A percentile compares a stretch with the other conserved stretches of the same genome.
Evolutionary conservation across 2,797 vertebrate genomes (phyloP).

Genomic region (Holocentrus rufus): DNA sequence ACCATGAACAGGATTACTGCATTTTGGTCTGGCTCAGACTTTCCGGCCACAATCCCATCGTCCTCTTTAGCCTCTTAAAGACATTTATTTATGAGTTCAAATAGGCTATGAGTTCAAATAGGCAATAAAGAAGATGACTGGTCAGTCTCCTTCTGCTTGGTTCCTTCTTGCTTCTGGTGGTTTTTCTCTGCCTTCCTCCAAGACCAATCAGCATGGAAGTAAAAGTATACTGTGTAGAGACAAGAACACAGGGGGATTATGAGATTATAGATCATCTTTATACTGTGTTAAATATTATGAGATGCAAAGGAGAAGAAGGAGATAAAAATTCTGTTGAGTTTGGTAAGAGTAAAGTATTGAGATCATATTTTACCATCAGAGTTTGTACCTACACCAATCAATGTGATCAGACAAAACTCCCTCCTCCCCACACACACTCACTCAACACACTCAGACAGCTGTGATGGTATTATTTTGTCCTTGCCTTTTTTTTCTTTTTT

Average conservation of each 20-base stretch:
- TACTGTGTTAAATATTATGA: constrained; percentile 16
- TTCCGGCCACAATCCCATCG: constrained; percentile 39
- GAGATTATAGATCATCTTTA: constrained; percentile 34
- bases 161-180: background rate
- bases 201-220: constrained; percentile 32
- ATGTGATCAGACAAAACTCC: no score
- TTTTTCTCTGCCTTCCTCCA: constrained; percentile 13
- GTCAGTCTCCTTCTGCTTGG: constrained; percentile 16
- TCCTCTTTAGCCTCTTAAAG: constrained; percentile 42
- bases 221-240: constrained; percentile 24
- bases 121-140: constrained; percentile 13
- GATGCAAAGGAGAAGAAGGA: background rate
- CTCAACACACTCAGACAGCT: no score
- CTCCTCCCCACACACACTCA: no score
- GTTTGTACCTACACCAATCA: no score
- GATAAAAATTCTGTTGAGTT: background rate
- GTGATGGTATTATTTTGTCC: no score
- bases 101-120: background rate
- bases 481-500: no score
- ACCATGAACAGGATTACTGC: constrained; percentile 53
- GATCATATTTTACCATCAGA: no score
- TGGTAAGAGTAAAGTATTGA: background rate
- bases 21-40: constrained; percentile 31
- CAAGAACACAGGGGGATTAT: constrained; percentile 50
- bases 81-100: constrained; percentile 3